Conservation (phyloP, 2,888 invertebrate genomes). For the Schizaphis graminum region DNA sequence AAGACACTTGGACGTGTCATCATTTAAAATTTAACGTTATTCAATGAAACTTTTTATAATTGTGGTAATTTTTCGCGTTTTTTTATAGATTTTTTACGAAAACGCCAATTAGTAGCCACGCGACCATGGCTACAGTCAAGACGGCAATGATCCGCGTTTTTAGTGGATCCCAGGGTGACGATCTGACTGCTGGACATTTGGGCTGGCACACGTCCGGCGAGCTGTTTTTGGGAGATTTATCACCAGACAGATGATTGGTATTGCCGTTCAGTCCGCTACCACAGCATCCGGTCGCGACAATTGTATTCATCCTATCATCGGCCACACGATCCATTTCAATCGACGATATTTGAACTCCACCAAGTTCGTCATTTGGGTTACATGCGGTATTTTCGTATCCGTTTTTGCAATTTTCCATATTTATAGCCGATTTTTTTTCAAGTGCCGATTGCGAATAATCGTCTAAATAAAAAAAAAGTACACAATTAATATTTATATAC, state of each 20-base stretch:
- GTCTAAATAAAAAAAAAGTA: not conserved
- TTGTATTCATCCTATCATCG: not conserved
- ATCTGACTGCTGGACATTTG: conserved; percentile 43
- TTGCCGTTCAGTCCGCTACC: not conserved
- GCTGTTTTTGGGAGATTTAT: not conserved
- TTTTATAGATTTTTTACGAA: not conserved
- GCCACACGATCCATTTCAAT: conserved; percentile 36
- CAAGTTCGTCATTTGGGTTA: not conserved
- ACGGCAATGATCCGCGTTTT: conserved; percentile 22
- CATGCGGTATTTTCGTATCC: conserved; percentile 15
- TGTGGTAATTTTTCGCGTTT: not conserved
- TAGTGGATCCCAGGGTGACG: conserved; percentile 43
- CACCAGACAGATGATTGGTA: not conserved
- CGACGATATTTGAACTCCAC: not conserved
- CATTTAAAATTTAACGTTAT: not conserved
- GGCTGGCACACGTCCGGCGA: not conserved
- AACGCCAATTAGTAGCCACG: conserved; percentile 19
- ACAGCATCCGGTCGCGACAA: not conserved
- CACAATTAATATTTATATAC: not conserved
- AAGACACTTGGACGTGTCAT: not conserved
- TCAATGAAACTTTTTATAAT: not conserved
- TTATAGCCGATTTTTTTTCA: not conserved
- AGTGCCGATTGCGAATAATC: not conserved
- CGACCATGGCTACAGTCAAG: not conserved
- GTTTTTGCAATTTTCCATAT: not conserved